These are phyloP conservation scores for Callimorpha dominula DNA, from an alignment of 2,888 invertebrate genomes.

Conservation along the genomic window DNA sequence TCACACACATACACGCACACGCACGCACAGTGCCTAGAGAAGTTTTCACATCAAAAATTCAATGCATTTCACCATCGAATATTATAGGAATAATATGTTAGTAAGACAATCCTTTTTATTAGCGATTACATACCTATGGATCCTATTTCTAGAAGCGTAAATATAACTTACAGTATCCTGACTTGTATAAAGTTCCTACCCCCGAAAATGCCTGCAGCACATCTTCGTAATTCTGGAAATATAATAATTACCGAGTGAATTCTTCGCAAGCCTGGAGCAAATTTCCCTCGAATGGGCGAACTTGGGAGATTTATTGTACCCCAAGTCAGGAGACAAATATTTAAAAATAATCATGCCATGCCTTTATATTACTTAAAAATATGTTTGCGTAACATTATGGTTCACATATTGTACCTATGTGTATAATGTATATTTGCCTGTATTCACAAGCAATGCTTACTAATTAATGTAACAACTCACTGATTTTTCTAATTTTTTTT, in stretches of 20 bases:
- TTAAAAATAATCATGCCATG: neutral
- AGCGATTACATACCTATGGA: neutral
- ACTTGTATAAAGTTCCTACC: conserved; percentile 10
- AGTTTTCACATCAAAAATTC: too few relatives aligned
- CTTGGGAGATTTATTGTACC: conserved; percentile 47
- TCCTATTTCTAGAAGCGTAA: neutral
- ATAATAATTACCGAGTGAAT: conserved; percentile 65
- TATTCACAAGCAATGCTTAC: too few relatives aligned
- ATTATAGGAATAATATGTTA: too few relatives aligned
- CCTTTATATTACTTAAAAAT: neutral
- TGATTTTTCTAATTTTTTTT: too few relatives aligned
- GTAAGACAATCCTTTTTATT: neutral
- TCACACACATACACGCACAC: too few relatives aligned
- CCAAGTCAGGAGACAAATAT: conserved; percentile 40
- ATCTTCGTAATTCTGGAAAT: conserved; percentile 43
- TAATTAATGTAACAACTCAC: too few relatives aligned
- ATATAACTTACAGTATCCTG: neutral
- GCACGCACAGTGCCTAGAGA: too few relatives aligned
- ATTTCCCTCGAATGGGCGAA: conserved; percentile 50
- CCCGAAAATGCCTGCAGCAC: conserved; percentile 37
- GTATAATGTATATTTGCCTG: too few relatives aligned
- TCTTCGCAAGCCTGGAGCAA: conserved; percentile 53
- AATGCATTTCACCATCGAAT: too few relatives aligned
- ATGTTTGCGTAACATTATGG: too few relatives aligned
- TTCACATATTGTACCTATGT: too few relatives aligned